Evolutionary conservation across 2,797 vertebrate genomes (phyloP).

Genomic region (Pelodytes ibericus): DNA sequence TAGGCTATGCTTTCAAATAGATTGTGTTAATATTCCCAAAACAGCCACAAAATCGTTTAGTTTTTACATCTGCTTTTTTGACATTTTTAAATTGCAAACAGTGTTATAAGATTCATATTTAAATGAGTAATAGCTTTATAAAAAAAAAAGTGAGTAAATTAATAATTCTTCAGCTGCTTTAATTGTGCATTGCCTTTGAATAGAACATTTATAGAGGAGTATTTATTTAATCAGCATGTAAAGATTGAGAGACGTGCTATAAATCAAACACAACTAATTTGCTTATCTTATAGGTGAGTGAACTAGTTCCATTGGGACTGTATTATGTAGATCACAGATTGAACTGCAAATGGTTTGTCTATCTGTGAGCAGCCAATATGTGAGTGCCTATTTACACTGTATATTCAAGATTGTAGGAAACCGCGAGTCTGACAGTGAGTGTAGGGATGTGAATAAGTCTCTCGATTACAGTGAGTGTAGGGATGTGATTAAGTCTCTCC

Average conservation of each 20-base stretch:
- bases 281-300: neutral
- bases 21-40: too few species aligned
- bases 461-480: neutral
- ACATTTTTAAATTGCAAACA: constrained; percentile 1
- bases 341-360: neutral
- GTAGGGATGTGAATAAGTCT: too few species aligned
- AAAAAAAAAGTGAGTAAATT: neutral
- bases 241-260: neutral
- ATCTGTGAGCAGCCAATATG: neutral
- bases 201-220: neutral
- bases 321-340: too few species aligned
- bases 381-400: neutral
- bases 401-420: neutral
- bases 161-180: constrained; percentile 5
- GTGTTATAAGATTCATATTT: neutral
- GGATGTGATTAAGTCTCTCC: neutral
- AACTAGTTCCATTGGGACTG: neutral
- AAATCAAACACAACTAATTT: neutral
- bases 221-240: constrained; percentile 10
- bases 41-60: neutral
- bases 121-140: neutral
- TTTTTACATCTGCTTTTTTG: neutral
- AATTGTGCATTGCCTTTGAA: constrained; percentile 5
- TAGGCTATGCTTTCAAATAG: too few species aligned
- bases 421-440: neutral